Evolutionary conservation across 2,797 vertebrate genomes (phyloP), one percentile per base, ranked within the genome.

Genomic region (Vireo griseus): DNA sequence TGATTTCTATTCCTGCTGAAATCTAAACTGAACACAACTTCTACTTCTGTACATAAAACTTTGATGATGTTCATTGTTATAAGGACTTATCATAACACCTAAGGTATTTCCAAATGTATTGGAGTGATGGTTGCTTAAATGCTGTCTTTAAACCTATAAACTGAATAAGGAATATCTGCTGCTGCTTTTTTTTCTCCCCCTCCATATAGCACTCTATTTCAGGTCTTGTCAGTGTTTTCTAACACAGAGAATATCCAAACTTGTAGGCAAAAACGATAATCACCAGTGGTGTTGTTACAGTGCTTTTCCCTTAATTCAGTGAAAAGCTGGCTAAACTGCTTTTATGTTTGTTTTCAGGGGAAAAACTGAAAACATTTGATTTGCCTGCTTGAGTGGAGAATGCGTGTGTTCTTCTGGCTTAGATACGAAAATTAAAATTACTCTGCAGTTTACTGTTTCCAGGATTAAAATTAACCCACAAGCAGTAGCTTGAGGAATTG

Each of bases 391-490:
- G 67, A 82, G 18, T 33, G n/a, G 24, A 76, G 63, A 76, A 89
- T 9, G 11, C 14, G 24, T 62, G 16, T 81, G 11, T n/a, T 86
- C 44, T 81, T 78, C 63, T 87, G 73, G 20, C n/a, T 78, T 33
- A 75, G 16, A 76, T 4, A 63, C 0, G 2, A 48, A 92, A 92
- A 92, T 73, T 57, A 63, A 76, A 82, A 87, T 79, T 76, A 45
- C 40, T 79, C 59, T 57, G 40, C 21, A 11, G 26, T 71, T 95
- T 74, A 80, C 31, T 66, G 48, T 61, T 83, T 91, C 52, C 78
- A 83, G 72, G 50, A 83, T 87, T 29, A 80, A 87, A 96, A 87
- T 73, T 55, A 94, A 90, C 42, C 13, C 44, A 75, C 12, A 51
- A 25, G 10, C 40, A 87, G 51, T 21, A 76, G 29, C 31, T 74